Base-by-base conservation (phyloP, 2,113 vertebrate species). In the Emydura subglobosa region DNA sequence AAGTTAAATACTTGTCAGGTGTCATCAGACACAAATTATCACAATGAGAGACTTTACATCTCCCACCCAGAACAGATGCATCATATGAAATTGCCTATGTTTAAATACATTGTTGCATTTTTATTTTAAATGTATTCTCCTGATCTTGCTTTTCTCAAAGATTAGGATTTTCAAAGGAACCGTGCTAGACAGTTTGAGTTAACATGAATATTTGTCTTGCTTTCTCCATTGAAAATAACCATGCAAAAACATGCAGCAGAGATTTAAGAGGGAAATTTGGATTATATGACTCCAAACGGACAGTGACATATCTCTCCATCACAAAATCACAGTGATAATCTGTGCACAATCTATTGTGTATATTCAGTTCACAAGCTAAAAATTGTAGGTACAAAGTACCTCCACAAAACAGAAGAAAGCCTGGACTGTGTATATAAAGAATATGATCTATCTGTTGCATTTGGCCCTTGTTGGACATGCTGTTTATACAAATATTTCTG, bases 11-110 rank as follows among this genome's bases (percentile, higher is more conserved):
- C 74, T 79, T 50, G 44, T 6, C 34, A 19, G 51, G 87, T 25
- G 24, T 97, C 87, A 92, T 97, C 80, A 91, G 68, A 86, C 87
- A 93, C 87, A 59, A 81, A 10, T 57, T 31, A 1, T 55, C 90
- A 47, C 84, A 94, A 81, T 54, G 68, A 57, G n/a, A 85, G 57
- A 59, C 42, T 89, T 93, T 94, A 84, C 5, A 91, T 34, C 14
- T 88, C 29, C 47, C 50, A 39, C 22, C 2, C 7, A 4, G 25
- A 83, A 88, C 87, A 90, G 72, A 7, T 6, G 1, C 11, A 82
- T 55, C n/a, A 76, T 34, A 88, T 47, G 7, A 4, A 42, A 94
- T 53, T 50, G 4, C 2, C 74, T 82, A 27, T 55, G 5, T 51
- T 93, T 82, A 59, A 90, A 55, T 83, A 49, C 54, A 7, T 1